Evolutionary conservation across 2,888 invertebrate species (phyloP), one percentile per base, ranked within the genome.

Genomic region (Syrista parreyssii): DNA sequence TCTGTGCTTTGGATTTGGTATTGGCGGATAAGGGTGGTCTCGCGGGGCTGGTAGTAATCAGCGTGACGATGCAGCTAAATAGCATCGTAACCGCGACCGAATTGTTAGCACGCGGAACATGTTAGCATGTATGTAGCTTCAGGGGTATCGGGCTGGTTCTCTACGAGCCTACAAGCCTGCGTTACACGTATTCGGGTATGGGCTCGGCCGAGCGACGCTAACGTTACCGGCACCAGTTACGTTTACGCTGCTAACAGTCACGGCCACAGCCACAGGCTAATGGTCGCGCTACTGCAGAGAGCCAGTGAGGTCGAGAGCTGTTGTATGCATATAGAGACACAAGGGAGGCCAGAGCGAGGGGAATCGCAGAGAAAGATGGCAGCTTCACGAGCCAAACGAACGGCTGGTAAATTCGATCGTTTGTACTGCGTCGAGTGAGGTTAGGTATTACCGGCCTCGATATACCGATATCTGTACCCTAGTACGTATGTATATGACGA

Each of bases 11-110:
- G 23, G 9, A 55, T 55, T 55, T 55, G 55, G 55, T 55, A 55
- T 55, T 23, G 55, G 55, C 55, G 6, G 23, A 55, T 55, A 55
- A 55, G 55, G 55, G 55, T 55, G 55, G 23, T 23, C 55, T 55
- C 55, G 23, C 55, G 78, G 76, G 80, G 82, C 82, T 82, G 83
- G 84, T 85, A 88, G 87, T 87, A 89, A 88, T 89, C 88, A 88
- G 88, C 87, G 85, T 86, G 87, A 88, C 84, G 85, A 85, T 87
- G 88, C 87, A 88, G 89, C 88, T 89, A 88, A 89, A 88, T 89
- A 88, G 88, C 87, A 88, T 89, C 88, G 88, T 88, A 89, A 89
- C 88, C 89, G 85, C 88, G 88, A 88, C 87, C 88, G 88, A 89
- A 88, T 88, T 89, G 88, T 88, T 88, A 88, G 88, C 89, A 87